These are phyloP conservation scores for Matsumurasca onukii DNA, from an alignment of 1,140 invertebrate species.

Conservation along the genomic window DNA sequence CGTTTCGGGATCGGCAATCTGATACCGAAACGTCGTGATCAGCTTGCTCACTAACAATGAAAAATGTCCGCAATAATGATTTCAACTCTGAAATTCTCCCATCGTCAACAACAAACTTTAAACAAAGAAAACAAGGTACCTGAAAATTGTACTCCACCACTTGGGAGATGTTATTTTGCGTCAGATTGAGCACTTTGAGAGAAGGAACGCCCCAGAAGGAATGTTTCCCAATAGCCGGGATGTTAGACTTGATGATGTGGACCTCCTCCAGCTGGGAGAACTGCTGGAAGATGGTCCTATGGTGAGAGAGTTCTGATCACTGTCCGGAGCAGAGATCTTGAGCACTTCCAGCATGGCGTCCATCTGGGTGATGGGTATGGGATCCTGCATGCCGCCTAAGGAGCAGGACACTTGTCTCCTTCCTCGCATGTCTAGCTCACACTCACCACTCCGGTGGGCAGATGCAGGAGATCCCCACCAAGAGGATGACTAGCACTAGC, in stretches of 20 bases:
- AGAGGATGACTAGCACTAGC: conserved; percentile 4
- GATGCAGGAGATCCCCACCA: conserved; percentile 7
- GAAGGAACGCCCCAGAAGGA: conserved; percentile 75
- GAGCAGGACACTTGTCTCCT: conserved; percentile 44
- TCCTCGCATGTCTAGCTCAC: conserved; percentile 39
- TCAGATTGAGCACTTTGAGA: conserved; percentile 67
- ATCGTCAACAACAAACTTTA: background rate
- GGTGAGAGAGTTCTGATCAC: conserved; percentile 64
- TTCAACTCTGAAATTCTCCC: too few species aligned
- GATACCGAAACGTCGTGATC: too few species aligned
- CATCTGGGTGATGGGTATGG: conserved; percentile 50
- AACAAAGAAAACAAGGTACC: conserved; percentile 30
- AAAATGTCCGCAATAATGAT: too few species aligned
- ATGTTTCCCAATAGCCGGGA: conserved; percentile 74
- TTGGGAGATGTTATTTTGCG: conserved; percentile 73
- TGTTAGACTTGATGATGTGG: conserved; percentile 70
- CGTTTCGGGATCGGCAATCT: too few species aligned
- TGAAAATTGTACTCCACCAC: conserved; percentile 47
- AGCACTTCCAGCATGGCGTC: conserved; percentile 55
- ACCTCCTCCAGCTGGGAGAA: conserved; percentile 70
- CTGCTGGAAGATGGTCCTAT: conserved; percentile 71
- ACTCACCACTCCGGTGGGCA: conserved; percentile 42
- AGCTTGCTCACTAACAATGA: too few species aligned
- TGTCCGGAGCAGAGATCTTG: conserved; percentile 64
- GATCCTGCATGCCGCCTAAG: conserved; percentile 47